Evolutionary conservation across 1,140 invertebrate genomes (phyloP).

Genomic region (Zaprionus tsacasi): DNA sequence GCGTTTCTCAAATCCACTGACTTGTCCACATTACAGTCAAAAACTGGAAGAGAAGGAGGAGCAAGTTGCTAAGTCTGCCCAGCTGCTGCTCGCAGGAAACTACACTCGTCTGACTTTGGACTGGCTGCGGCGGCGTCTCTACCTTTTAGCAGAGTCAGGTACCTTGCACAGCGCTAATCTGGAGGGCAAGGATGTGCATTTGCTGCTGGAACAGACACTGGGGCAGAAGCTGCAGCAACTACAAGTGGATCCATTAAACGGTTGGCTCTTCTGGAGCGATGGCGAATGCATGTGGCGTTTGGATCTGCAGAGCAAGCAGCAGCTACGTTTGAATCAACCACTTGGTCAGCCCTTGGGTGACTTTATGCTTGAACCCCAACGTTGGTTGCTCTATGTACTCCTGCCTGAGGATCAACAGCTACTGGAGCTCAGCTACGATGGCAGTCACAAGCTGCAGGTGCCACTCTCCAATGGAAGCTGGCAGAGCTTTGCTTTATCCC

Average conservation of each 20-base stretch:
- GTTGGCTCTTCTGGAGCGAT: slow-evolving; percentile 93
- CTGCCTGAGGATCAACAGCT: slow-evolving; percentile 90
- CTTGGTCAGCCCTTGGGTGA: slow-evolving; percentile 85
- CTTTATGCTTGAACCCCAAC: slow-evolving; percentile 90
- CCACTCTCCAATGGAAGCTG: slow-evolving; percentile 9
- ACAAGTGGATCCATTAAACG: slow-evolving; percentile 96
- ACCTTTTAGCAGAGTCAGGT: slow-evolving; percentile 89
- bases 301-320: slow-evolving; percentile 86
- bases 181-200: slow-evolving; percentile 26
- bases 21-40: slow-evolving; percentile 26
- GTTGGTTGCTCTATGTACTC: slow-evolving; percentile 90
- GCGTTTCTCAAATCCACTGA: no score
- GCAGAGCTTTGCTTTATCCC: slow-evolving; percentile 41
- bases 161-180: slow-evolving; percentile 26
- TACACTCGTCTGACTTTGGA: slow-evolving; percentile 89
- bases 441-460: slow-evolving; percentile 57
- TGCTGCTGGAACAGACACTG: neutral
- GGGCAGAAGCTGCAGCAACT: slow-evolving; percentile 87
- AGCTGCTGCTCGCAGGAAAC: slow-evolving; percentile 82
- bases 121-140: slow-evolving; percentile 93
- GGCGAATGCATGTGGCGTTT: slow-evolving; percentile 89
- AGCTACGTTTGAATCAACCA: slow-evolving; percentile 18
- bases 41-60: slow-evolving; percentile 24
- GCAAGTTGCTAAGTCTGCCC: neutral
- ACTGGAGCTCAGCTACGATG: slow-evolving; percentile 91